Conservation (phyloP, 2,797 vertebrate genomes). For the Myotis planiceps region DNA sequence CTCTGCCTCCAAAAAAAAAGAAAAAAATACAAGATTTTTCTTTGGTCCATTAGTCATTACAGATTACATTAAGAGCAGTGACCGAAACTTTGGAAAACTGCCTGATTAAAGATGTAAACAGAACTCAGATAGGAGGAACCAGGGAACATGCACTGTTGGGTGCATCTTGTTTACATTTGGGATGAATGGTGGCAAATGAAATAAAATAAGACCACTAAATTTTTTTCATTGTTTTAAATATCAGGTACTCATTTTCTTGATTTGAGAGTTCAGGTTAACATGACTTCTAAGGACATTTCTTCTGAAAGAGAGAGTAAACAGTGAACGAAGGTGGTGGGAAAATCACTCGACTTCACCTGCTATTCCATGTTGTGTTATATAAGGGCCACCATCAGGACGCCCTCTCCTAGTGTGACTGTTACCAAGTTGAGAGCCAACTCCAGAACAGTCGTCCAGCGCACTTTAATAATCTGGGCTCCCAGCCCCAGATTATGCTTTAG, state of each 20-base stretch:
- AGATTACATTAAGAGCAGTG: constrained; percentile 61
- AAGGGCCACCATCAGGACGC: constrained; percentile 48
- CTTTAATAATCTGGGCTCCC: constrained; percentile 91
- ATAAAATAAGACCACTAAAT: constrained; percentile 79
- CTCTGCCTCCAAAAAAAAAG: constrained; percentile 38
- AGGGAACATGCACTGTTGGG: constrained; percentile 76
- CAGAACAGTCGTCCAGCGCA: constrained; percentile 91
- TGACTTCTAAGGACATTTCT: constrained; percentile 65
- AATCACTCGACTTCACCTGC: constrained; percentile 58
- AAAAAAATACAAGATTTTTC: not conserved
- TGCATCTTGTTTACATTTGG: constrained; percentile 87
- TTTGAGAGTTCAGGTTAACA: constrained; percentile 78
- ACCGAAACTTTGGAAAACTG: constrained; percentile 68
- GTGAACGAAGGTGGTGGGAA: constrained; percentile 65
- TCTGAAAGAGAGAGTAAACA: constrained; percentile 62
- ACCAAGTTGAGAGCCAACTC: constrained; percentile 60
- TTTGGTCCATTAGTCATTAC: constrained; percentile 64
- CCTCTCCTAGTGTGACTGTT: constrained; percentile 68
- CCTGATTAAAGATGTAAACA: constrained; percentile 62
- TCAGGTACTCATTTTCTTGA: constrained; percentile 71
- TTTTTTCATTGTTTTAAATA: constrained; percentile 75
- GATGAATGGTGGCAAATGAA: constrained; percentile 73
- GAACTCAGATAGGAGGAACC: constrained; percentile 80
- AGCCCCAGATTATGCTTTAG: constrained; percentile 80
- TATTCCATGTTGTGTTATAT: not conserved